Evolutionary conservation across 2,797 vertebrate genomes (phyloP).

Genomic region (Bufotes viridis): DNA sequence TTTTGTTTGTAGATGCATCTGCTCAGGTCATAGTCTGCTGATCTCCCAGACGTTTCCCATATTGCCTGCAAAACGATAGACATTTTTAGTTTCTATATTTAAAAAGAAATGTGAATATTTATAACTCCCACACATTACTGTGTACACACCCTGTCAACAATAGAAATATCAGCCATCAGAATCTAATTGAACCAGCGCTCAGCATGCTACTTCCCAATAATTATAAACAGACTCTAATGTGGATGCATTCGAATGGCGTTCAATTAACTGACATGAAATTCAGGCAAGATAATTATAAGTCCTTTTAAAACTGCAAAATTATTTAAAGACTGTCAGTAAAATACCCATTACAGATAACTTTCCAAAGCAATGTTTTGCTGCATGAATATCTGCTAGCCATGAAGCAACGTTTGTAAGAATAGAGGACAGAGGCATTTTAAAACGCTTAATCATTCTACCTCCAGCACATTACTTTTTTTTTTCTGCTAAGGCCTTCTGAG

Average conservation of each 20-base stretch:
- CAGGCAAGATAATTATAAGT: slow-evolving; percentile 73
- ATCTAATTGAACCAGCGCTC: slow-evolving; percentile 74
- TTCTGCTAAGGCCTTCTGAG: slow-evolving; percentile 64
- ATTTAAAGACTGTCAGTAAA: slow-evolving; percentile 65
- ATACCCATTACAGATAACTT: slow-evolving; percentile 62
- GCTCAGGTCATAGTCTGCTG: not conserved
- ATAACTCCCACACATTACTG: slow-evolving; percentile 58
- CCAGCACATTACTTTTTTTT: slow-evolving; percentile 66
- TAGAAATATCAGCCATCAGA: slow-evolving; percentile 73
- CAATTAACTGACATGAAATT: slow-evolving; percentile 69
- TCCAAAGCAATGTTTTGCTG: slow-evolving; percentile 61
- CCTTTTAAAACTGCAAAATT: slow-evolving; percentile 65
- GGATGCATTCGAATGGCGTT: slow-evolving; percentile 68
- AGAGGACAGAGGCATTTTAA: slow-evolving; percentile 62
- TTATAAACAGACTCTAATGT: slow-evolving; percentile 74
- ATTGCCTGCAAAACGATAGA: not conserved
- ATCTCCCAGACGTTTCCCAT: not conserved
- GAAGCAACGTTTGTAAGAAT: slow-evolving; percentile 65
- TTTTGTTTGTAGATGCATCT: not conserved
- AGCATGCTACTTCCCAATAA: slow-evolving; percentile 69
- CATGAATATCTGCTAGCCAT: slow-evolving; percentile 55
- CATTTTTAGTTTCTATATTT: slow-evolving; percentile 16
- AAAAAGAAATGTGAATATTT: slow-evolving; percentile 6
- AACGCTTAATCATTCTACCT: slow-evolving; percentile 64
- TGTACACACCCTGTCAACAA: slow-evolving; percentile 69